Conservation (phyloP, 2,797 vertebrate species). For the Ctenosaura bakeri region DNA sequence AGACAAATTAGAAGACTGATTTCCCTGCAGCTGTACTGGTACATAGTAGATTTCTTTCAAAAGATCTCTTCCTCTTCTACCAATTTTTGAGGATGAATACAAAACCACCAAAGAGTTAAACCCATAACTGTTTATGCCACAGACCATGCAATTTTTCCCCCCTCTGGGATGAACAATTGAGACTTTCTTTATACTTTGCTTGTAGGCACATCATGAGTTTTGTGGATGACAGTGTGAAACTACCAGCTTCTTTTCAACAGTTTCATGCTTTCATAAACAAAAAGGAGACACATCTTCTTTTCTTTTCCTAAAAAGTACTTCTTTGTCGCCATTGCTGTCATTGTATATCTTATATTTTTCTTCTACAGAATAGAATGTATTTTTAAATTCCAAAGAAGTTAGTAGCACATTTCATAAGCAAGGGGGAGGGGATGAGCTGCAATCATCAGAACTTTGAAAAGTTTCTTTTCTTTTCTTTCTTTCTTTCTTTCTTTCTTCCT, state of each 20-base stretch:
- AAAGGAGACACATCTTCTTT: conserved; percentile 17
- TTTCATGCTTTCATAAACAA: conserved; percentile 68
- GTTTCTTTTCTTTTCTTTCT: no score
- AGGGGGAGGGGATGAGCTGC: background rate
- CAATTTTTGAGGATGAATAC: background rate
- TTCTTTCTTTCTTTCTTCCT: no score
- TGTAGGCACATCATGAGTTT: conserved; percentile 55
- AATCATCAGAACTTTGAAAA: background rate
- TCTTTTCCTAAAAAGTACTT: conserved; percentile 56
- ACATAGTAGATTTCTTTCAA: background rate
- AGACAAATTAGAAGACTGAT: background rate
- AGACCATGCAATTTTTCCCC: conserved; percentile 12
- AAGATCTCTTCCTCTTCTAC: background rate
- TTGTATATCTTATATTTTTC: background rate
- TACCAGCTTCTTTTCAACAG: conserved; percentile 70
- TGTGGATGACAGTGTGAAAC: conserved; percentile 66
- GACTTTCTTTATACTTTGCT: conserved; percentile 55
- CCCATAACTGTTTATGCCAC: conserved; percentile 22
- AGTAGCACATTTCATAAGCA: background rate
- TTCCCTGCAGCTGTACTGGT: background rate
- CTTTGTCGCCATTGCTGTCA: conserved; percentile 27
- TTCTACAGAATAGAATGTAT: conserved; percentile 36
- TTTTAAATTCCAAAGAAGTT: conserved; percentile 48
- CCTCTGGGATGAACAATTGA: conserved; percentile 42
- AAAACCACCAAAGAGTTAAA: conserved; percentile 43